Evolutionary conservation across 1,140 invertebrate species (phyloP).

Genomic region (Camponotus pennsylvanicus): DNA sequence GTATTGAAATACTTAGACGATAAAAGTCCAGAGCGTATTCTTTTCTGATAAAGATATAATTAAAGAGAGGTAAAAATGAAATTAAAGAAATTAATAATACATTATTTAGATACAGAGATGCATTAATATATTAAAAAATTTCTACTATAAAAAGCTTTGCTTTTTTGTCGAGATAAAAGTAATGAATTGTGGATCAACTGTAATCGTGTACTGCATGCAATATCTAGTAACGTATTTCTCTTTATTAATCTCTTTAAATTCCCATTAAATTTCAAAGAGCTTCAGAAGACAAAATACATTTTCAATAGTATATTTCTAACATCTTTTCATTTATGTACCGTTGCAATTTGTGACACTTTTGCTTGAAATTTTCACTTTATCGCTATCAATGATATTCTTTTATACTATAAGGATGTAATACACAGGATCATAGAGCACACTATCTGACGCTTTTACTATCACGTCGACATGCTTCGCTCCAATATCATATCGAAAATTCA

Average conservation of each 20-base stretch:
- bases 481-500: conserved; percentile 11
- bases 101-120: conserved; percentile 31
- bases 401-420: neutral
- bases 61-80: conserved; percentile 6
- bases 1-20: neutral
- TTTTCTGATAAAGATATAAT: conserved; percentile 23
- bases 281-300: neutral
- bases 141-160: neutral
- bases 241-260: neutral
- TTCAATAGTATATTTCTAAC: neutral
- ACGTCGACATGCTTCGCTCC: neutral
- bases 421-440: neutral
- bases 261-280: neutral
- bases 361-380: neutral
- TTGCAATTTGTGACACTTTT: neutral
- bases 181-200: neutral
- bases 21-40: neutral
- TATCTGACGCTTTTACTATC: neutral
- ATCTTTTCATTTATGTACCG: neutral
- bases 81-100: conserved; percentile 23
- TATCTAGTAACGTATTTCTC: neutral
- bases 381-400: neutral
- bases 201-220: neutral
- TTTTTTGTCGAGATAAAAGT: neutral
- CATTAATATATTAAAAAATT: conserved; percentile 5